Evolutionary conservation across 2,888 invertebrate genomes (phyloP), one percentile per base, ranked within the genome.

Genomic region (Ligdia adustata): DNA sequence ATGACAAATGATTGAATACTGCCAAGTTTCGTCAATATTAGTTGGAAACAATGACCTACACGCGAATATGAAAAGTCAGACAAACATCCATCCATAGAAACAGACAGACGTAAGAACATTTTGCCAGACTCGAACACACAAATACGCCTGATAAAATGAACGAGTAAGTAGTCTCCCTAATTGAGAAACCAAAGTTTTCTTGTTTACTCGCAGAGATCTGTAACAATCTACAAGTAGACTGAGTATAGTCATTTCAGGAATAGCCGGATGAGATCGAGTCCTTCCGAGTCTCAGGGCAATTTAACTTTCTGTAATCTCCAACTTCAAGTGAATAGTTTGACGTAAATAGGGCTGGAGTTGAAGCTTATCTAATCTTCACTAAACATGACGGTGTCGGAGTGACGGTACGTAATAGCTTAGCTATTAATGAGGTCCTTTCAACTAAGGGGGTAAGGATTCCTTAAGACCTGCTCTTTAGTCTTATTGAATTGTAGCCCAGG

Each of bases 231-330:
- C 22, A 38, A 54, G 44, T 22, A 22, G 22, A n/a, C n/a, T n/a
- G n/a, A n/a, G n/a, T n/a, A n/a, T n/a, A n/a, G n/a, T n/a, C n/a
- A 22, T 22, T 22, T 4, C 7, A 5, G 22, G 6, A 22, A 2
- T 22, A 22, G 22, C 22, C n/a, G n/a, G n/a, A 22, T n/a, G n/a
- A n/a, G 22, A n/a, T 6, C 22, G 37, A 33, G 37, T 46, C 38
- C 45, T 45, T 52, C 16, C 22, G 40, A 48, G 49, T 24, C 52
- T 28, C 45, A 34, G 20, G 38, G 32, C 54, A 54, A 59, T 56
- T 52, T 52, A 59, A 59, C 47, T 59, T 59, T 20, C 40, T 29
- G 40, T 49, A 49, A 51, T 53, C 37, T 53, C 37, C 18, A 29
- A 40, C 24, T 45, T 34, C 9, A 37, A 40, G 35, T 26, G 31